Evolutionary conservation across 2,797 vertebrate genomes (phyloP).

Genomic region (Scleropages formosus): DNA sequence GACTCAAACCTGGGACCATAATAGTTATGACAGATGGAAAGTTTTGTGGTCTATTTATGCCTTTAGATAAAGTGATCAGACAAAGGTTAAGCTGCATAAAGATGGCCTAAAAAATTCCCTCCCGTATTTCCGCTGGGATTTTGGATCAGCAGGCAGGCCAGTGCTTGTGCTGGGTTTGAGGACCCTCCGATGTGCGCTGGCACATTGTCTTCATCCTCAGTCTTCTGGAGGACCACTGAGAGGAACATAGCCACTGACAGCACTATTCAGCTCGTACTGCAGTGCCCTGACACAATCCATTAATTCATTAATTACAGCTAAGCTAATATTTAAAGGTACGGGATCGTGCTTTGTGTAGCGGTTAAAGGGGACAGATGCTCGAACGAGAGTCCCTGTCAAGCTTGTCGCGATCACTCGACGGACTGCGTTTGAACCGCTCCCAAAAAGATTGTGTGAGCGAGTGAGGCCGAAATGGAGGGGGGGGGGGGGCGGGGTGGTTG

Average conservation of each 20-base stretch:
- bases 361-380: constrained; percentile 74
- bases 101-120: no score
- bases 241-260: constrained; percentile 42
- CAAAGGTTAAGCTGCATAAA: no score
- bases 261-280: constrained; percentile 50
- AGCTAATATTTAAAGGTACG: constrained; percentile 49
- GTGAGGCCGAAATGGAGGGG: constrained; percentile 57
- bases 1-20: no score
- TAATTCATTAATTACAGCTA: constrained; percentile 73
- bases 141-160: no score
- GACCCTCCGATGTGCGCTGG: no score
- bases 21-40: no score
- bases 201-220: no score
- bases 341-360: constrained; percentile 66
- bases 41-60: no score
- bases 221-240: neutral
- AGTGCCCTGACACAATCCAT: constrained; percentile 68
- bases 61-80: no score
- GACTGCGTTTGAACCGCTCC: constrained; percentile 58
- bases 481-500: no score
- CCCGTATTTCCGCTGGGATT: no score
- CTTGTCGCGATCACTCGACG: constrained; percentile 54
- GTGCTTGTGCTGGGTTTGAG: no score
- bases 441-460: constrained; percentile 42
- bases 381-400: constrained; percentile 60